These are phyloP conservation scores for Erebia palarica DNA, from an alignment of 2,888 invertebrate species.

Conservation along the genomic window DNA sequence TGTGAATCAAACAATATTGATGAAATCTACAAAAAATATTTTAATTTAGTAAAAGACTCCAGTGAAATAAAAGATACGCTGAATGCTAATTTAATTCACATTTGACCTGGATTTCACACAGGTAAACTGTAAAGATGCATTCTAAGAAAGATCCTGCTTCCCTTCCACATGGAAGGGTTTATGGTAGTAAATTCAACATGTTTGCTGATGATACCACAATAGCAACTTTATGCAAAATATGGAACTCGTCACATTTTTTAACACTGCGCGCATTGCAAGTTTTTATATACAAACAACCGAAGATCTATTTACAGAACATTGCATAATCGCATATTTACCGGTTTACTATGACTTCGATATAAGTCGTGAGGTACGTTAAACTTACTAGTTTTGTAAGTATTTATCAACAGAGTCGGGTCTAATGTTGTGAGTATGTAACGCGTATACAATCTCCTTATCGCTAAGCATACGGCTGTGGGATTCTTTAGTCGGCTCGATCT, in stretches of 20 bases:
- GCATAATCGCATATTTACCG: constrained; percentile 61
- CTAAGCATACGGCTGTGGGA: constrained; percentile 98
- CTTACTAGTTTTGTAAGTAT: constrained; percentile 96
- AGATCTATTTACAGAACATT: constrained; percentile 68
- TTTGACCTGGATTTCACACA: too few species aligned
- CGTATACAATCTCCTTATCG: constrained; percentile 97
- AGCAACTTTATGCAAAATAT: not conserved
- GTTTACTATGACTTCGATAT: constrained; percentile 32
- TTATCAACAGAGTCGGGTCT: constrained; percentile 93
- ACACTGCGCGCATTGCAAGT: not conserved
- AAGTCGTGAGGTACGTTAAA: constrained; percentile 46
- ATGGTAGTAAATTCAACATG: not conserved
- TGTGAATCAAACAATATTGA: not conserved
- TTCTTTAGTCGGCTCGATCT: constrained; percentile 96
- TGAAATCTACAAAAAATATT: not conserved
- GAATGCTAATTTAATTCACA: too few species aligned
- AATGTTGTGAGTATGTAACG: constrained; percentile 97
- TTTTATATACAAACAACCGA: constrained; percentile 16
- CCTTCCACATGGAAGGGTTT: too few species aligned
- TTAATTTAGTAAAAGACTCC: not conserved
- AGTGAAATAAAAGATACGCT: too few species aligned
- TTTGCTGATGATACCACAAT: not conserved
- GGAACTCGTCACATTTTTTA: not conserved
- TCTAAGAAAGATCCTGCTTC: too few species aligned
- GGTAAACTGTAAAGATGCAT: too few species aligned